Evolutionary conservation across 2,113 vertebrate genomes (phyloP).

Genomic region (Triplophysa dalaica): DNA sequence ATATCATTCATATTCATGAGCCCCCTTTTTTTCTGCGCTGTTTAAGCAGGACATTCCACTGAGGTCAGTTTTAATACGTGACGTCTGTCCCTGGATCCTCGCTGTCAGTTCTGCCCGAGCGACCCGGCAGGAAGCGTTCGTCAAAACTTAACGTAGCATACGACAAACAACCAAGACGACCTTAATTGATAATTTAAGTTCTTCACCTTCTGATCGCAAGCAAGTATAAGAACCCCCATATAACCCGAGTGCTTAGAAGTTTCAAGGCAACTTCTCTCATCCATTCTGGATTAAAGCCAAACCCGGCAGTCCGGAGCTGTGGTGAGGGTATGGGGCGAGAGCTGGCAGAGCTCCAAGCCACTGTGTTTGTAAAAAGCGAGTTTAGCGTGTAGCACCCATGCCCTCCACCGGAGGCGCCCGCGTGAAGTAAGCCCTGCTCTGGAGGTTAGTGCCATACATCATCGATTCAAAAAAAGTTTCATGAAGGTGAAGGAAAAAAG

Average conservation of each 20-base stretch:
- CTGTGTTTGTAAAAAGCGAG: conserved; percentile 30
- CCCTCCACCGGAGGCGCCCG: conserved; percentile 3
- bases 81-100: conserved; percentile 17
- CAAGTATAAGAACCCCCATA: conserved; percentile 1
- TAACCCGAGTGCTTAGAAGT: conserved; percentile 10
- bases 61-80: conserved; percentile 35
- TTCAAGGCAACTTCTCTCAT: conserved; percentile 28
- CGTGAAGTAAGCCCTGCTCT: not conserved
- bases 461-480: conserved; percentile 51
- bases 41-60: conserved; percentile 3
- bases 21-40: not conserved
- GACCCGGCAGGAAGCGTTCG: conserved; percentile 11
- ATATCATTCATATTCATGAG: not conserved
- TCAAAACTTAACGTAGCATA: conserved; percentile 36
- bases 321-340: conserved; percentile 2
- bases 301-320: not conserved
- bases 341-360: conserved; percentile 34
- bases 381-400: conserved; percentile 11
- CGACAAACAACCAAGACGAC: conserved; percentile 26
- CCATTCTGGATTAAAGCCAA: conserved; percentile 16
- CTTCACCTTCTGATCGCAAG: not conserved
- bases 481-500: conserved; percentile 56
- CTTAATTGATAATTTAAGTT: conserved; percentile 27
- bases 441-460: conserved; percentile 55
- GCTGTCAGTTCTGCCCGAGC: conserved; percentile 17